These are phyloP conservation scores for Trichosurus vulpecula DNA, from an alignment of 2,797 vertebrate genomes.

Conservation along the genomic window DNA sequence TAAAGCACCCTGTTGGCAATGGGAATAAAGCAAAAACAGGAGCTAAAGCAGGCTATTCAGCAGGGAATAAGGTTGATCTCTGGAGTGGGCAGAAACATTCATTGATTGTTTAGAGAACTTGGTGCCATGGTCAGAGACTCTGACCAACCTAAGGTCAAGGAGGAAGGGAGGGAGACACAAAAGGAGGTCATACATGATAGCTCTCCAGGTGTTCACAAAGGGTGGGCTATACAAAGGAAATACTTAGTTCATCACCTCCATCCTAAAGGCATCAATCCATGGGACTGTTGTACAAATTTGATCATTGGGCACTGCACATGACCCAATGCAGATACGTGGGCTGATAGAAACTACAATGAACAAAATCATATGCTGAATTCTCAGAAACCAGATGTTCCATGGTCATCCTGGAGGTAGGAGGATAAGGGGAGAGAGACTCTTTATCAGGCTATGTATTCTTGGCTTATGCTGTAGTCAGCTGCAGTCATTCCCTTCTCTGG, in stretches of 20 bases:
- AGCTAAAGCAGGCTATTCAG: slow-evolving; percentile 79
- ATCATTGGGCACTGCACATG: background rate
- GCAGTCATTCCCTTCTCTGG: background rate
- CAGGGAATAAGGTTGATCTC: slow-evolving; percentile 42
- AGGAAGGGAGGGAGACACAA: background rate
- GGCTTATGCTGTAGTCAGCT: background rate
- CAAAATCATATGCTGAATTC: background rate
- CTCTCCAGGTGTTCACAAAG: background rate
- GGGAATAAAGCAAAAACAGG: slow-evolving; percentile 69
- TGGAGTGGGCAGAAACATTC: slow-evolving; percentile 26
- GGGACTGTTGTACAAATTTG: background rate
- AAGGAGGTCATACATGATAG: background rate
- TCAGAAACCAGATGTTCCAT: background rate
- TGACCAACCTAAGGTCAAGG: background rate
- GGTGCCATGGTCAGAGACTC: background rate
- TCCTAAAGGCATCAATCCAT: background rate
- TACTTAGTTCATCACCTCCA: background rate
- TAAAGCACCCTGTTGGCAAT: slow-evolving; percentile 76
- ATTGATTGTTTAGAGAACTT: background rate
- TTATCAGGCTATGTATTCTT: background rate
- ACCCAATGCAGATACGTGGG: background rate
- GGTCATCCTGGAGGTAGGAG: background rate
- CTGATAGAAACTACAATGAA: background rate
- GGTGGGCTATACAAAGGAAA: background rate
- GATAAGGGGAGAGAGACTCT: background rate